A percentile compares a stretch with the other conserved stretches of the same genome.
Conservation (phyloP, 2,888 invertebrate genomes). For the Ceriagrion tenellum region DNA sequence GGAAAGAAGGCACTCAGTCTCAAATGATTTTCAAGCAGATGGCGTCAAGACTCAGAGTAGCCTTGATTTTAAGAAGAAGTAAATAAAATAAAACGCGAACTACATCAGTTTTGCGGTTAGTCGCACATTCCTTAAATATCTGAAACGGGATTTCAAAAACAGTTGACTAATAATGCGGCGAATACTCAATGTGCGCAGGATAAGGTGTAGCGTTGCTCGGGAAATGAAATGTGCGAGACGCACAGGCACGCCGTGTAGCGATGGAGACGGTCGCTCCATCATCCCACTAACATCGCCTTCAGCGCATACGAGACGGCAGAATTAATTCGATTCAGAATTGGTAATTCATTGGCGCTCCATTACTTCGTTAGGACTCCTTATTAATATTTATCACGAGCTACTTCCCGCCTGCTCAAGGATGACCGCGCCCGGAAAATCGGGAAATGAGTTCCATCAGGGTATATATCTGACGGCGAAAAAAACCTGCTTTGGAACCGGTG, state of each 20-base stretch:
- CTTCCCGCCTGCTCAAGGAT: constrained; percentile 44
- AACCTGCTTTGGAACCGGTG: neutral
- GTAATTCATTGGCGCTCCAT: constrained; percentile 46
- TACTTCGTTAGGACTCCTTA: constrained; percentile 43
- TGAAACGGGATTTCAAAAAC: neutral
- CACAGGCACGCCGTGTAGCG: neutral
- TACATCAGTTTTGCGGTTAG: neutral
- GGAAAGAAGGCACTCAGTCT: too few relatives aligned
- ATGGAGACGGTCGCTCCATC: neutral
- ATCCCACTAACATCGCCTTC: neutral
- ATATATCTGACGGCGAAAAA: neutral
- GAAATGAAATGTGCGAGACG: neutral
- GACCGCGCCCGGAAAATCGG: constrained; percentile 36
- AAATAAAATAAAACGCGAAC: too few relatives aligned
- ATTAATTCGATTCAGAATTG: constrained; percentile 57
- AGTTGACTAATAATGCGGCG: neutral
- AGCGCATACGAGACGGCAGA: neutral
- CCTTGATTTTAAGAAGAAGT: too few relatives aligned
- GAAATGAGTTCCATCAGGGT: constrained; percentile 21
- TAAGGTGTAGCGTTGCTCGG: neutral
- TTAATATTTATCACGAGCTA: constrained; percentile 62
- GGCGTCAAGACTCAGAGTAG: too few relatives aligned
- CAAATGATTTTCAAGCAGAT: too few relatives aligned
- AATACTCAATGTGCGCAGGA: neutral
- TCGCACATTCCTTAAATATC: neutral